phyloP scores from a whole-genome alignment of 2,888 invertebrate genomes.

The Xestia sexstrigata region DNA sequence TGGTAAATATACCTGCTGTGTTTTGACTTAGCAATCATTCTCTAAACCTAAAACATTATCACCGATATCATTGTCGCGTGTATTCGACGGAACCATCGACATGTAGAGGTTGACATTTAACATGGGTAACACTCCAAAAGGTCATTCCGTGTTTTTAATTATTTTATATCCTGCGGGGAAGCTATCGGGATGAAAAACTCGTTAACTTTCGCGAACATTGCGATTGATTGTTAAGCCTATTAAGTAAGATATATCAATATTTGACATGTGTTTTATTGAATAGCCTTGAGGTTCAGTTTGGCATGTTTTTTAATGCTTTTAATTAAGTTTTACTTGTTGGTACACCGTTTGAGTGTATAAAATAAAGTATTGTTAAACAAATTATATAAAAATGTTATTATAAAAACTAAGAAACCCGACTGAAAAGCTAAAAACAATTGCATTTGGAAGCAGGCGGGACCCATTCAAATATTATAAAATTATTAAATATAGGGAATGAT shows the following conservation, averaged over 20 bases:
- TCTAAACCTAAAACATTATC: constrained; percentile 52
- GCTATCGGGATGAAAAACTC: constrained; percentile 53
- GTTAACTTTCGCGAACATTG: constrained; percentile 49
- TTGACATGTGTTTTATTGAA: constrained; percentile 12
- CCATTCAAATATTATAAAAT: no score
- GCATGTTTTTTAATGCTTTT: background rate
- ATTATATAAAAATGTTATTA: no score
- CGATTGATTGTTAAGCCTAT: constrained; percentile 56
- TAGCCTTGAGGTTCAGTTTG: background rate
- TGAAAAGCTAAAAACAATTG: no score
- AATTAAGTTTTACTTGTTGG: background rate
- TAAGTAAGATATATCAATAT: constrained; percentile 42
- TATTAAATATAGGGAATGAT: no score
- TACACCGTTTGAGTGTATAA: background rate
- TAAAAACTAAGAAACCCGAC: no score
- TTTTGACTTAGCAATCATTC: background rate
- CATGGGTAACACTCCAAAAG: constrained; percentile 55
- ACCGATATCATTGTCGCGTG: constrained; percentile 70
- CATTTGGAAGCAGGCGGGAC: no score
- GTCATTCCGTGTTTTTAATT: constrained; percentile 63
- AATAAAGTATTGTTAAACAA: background rate
- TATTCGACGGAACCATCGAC: constrained; percentile 60
- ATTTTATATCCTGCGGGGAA: constrained; percentile 59
- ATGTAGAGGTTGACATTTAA: constrained; percentile 63
- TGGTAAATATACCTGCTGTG: no score